phyloP scores from a whole-genome alignment of 2,797 vertebrate genomes.

The Morus bassanus region DNA sequence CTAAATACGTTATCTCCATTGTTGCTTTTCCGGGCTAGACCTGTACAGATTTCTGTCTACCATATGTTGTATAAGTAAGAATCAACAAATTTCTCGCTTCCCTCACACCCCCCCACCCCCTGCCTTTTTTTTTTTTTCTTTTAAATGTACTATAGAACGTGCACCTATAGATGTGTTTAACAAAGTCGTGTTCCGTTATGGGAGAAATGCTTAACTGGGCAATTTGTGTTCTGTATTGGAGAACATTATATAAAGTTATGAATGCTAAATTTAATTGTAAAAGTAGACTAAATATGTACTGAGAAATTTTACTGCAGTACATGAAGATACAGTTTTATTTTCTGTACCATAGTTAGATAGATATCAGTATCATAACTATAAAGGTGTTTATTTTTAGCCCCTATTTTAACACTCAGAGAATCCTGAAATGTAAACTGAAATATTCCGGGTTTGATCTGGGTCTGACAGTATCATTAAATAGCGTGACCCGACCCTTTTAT shows the following conservation, averaged over 20 bases:
- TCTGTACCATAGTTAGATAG: not conserved
- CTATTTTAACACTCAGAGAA: not conserved
- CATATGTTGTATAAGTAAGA: constrained; percentile 90
- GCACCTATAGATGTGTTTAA: not conserved
- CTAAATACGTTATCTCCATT: constrained; percentile 89
- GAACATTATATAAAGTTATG: not conserved
- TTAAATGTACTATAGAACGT: not conserved
- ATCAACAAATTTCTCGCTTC: not conserved
- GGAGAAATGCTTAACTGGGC: not conserved
- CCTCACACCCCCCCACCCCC: accelerated
- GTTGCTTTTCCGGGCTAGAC: constrained; percentile 87
- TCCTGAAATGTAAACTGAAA: not conserved
- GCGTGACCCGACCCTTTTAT: not conserved
- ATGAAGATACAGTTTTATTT: not conserved
- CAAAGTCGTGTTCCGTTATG: not conserved
- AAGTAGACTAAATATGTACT: not conserved
- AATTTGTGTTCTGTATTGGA: not conserved
- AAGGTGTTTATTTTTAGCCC: not conserved
- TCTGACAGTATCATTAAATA: not conserved
- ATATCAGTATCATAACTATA: not conserved
- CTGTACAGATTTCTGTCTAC: constrained; percentile 88
- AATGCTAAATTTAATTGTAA: not conserved
- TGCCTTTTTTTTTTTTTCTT: not conserved
- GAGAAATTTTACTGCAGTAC: not conserved
- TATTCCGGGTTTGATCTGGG: not conserved